These are phyloP conservation scores for Aphis gossypii DNA, from an alignment of 1,140 invertebrate species.

Conservation along the genomic window DNA sequence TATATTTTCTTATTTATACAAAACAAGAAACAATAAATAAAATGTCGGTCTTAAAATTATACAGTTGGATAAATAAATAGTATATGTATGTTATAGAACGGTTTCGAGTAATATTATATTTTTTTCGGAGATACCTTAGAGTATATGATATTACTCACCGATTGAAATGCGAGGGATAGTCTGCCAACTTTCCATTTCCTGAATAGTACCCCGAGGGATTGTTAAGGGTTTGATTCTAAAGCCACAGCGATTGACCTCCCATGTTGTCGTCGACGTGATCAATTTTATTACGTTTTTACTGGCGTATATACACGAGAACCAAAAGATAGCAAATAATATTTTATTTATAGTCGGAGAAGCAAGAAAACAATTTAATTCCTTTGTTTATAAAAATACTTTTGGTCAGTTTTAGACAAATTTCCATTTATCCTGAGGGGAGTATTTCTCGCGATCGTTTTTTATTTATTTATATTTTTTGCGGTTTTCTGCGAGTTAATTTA, in stretches of 20 bases:
- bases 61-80: background rate
- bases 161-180: background rate
- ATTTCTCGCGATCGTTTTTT: background rate
- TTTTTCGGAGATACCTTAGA: background rate
- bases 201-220: slow-evolving; percentile 11
- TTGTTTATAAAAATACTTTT: background rate
- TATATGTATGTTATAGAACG: background rate
- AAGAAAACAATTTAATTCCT: background rate
- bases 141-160: background rate
- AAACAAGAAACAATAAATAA: background rate
- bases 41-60: background rate
- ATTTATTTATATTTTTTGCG: background rate
- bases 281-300: slow-evolving; percentile 41
- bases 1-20: background rate
- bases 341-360: background rate
- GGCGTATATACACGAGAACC: background rate
- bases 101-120: background rate
- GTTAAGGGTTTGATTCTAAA: slow-evolving; percentile 10
- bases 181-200: background rate
- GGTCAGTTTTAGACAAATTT: background rate
- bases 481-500: background rate
- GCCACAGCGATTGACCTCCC: background rate
- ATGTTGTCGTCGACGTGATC: background rate
- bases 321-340: background rate
- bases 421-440: background rate